These are phyloP conservation scores for Dryadula phaetusa DNA, from an alignment of 2,888 invertebrate genomes.

Conservation along the genomic window DNA sequence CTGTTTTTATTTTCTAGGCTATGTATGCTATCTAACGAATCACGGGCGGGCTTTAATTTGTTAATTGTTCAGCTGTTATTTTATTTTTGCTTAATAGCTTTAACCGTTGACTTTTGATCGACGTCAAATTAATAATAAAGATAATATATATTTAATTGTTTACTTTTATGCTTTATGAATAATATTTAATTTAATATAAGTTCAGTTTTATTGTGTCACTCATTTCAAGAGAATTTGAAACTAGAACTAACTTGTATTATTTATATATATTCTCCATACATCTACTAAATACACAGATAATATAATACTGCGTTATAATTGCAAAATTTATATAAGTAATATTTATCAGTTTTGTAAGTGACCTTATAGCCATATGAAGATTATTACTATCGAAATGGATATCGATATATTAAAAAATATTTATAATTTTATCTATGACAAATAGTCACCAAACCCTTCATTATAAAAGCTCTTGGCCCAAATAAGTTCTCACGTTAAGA, in stretches of 20 bases:
- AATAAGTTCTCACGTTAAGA: conserved; percentile 36
- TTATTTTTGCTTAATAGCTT: conserved; percentile 29
- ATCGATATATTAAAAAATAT: conserved; percentile 35
- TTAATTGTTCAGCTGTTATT: conserved; percentile 29
- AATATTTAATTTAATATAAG: not conserved
- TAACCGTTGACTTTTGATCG: conserved; percentile 20
- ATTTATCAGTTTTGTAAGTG: conserved; percentile 29
- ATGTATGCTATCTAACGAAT: conserved; percentile 2
- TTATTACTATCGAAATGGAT: conserved; percentile 30
- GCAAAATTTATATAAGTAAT: not conserved
- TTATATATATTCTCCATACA: too few relatives aligned
- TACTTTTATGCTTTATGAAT: not conserved
- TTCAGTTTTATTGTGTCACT: not conserved
- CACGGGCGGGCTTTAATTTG: conserved; percentile 32
- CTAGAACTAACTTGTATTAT: too few relatives aligned
- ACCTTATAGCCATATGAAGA: conserved; percentile 27
- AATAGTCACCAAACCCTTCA: conserved; percentile 42
- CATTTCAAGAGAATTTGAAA: too few relatives aligned
- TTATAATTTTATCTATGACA: conserved; percentile 30
- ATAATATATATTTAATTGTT: not conserved
- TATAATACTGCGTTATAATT: not conserved
- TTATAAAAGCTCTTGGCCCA: conserved; percentile 44
- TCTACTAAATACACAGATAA: not conserved
- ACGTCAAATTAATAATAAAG: conserved; percentile 12
- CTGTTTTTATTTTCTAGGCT: conserved; percentile 11